A percentile compares a stretch with the other conserved stretches of the same genome.
Conservation (phyloP, 2,888 invertebrate species). For the Selenia dentaria region DNA sequence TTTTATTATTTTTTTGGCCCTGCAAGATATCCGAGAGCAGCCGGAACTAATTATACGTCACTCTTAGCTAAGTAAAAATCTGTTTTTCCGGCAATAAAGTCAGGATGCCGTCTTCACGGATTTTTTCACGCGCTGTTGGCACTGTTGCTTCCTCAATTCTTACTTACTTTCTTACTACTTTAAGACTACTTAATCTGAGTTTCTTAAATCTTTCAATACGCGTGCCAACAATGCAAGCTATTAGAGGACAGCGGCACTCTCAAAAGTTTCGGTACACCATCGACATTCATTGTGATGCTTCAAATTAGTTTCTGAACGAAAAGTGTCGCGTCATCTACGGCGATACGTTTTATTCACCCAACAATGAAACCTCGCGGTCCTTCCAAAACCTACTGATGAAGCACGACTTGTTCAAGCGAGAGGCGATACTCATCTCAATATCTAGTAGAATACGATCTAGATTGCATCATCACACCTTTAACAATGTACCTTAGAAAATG, state of each 20-base stretch:
- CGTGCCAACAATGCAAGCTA: conserved; percentile 69
- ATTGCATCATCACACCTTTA: conserved; percentile 55
- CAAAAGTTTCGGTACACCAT: conserved; percentile 72
- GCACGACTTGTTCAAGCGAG: conserved; percentile 57
- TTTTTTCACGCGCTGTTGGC: conserved; percentile 69
- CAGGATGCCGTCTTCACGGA: conserved; percentile 80
- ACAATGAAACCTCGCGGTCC: conserved; percentile 81
- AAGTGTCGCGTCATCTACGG: conserved; percentile 76
- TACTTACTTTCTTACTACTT: too few relatives aligned
- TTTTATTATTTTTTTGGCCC: conserved; percentile 65
- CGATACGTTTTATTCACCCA: conserved; percentile 77
- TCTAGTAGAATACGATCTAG: conserved; percentile 56
- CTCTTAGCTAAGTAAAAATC: conserved; percentile 35
- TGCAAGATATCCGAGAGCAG: conserved; percentile 78
- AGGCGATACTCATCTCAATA: conserved; percentile 43
- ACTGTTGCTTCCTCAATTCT: conserved; percentile 59
- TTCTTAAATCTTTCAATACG: conserved; percentile 48
- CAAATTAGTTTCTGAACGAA: conserved; percentile 81
- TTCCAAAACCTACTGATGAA: conserved; percentile 59
- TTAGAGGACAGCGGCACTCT: conserved; percentile 63
- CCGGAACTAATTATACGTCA: conserved; percentile 70
- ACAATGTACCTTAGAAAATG: conserved; percentile 58
- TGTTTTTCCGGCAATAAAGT: conserved; percentile 49
- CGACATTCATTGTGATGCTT: conserved; percentile 70
- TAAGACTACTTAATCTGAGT: conserved; percentile 31